Conservation (phyloP, 2,113 vertebrate genomes). For the Gymnocephalus cernua region DNA sequence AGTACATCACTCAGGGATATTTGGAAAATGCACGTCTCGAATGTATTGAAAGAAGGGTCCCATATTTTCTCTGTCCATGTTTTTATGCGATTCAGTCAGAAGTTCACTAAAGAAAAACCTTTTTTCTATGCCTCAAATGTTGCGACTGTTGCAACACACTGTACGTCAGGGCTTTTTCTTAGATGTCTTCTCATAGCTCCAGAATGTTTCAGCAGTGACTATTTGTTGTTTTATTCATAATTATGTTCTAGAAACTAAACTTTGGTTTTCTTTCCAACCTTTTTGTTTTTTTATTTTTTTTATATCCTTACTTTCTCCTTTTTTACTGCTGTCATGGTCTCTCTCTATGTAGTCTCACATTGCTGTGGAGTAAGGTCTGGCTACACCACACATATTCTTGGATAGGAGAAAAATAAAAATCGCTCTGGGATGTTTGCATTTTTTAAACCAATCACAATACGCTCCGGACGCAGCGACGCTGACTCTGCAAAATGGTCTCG, state of each 20-base stretch:
- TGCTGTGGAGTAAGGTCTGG: too few relatives aligned
- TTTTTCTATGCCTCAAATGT: constrained; percentile 14
- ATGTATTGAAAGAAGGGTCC: too few relatives aligned
- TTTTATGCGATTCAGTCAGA: constrained; percentile 2
- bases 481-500: too few relatives aligned
- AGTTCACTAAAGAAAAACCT: constrained; percentile 4
- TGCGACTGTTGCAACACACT: constrained; percentile 28
- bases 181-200: constrained; percentile 1
- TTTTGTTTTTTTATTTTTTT: background rate
- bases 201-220: background rate
- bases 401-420: too few relatives aligned
- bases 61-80: background rate
- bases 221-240: background rate
- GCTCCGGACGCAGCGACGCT: too few relatives aligned
- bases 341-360: too few relatives aligned
- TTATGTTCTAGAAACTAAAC: background rate
- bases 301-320: background rate
- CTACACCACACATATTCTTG: too few relatives aligned
- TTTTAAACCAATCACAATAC: too few relatives aligned
- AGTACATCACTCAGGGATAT: too few relatives aligned
- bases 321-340: background rate
- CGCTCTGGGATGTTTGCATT: background rate
- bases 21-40: too few relatives aligned
- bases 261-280: background rate
- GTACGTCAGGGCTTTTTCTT: constrained; percentile 25